These are phyloP conservation scores for Aldabrachelys gigantea DNA, from an alignment of 2,113 vertebrate species.

Conservation along the genomic window DNA sequence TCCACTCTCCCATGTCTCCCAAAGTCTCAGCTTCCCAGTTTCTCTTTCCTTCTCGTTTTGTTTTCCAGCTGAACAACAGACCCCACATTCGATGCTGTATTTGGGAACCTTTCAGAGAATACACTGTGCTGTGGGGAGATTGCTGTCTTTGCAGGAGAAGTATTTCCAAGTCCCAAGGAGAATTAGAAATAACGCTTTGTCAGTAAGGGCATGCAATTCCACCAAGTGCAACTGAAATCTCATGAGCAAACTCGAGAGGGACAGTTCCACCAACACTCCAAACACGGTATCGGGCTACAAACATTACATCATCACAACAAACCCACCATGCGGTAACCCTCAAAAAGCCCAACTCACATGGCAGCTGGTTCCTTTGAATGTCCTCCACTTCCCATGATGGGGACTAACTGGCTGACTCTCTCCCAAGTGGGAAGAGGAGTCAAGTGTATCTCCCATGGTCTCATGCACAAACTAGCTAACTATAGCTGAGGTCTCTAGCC, in stretches of 20 bases:
- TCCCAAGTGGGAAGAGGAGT: background rate
- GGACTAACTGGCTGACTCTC: background rate
- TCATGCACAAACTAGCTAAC: background rate
- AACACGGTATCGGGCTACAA: background rate
- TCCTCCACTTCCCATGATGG: background rate
- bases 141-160: background rate
- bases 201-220: background rate
- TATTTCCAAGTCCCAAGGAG: fast-evolving
- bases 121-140: background rate
- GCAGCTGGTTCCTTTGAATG: background rate
- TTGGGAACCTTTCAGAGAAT: background rate
- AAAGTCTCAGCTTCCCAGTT: background rate
- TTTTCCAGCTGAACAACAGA: background rate
- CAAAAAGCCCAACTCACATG: background rate
- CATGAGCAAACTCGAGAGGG: background rate
- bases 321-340: background rate
- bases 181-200: fast-evolving
- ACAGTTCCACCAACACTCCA: background rate
- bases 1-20: background rate
- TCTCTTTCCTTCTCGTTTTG: background rate
- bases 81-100: background rate
- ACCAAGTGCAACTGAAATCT: background rate
- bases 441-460: background rate
- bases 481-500: background rate
- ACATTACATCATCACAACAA: background rate